These are phyloP conservation scores for Resseliella maxima DNA, from an alignment of 2,888 invertebrate species.

Conservation along the genomic window DNA sequence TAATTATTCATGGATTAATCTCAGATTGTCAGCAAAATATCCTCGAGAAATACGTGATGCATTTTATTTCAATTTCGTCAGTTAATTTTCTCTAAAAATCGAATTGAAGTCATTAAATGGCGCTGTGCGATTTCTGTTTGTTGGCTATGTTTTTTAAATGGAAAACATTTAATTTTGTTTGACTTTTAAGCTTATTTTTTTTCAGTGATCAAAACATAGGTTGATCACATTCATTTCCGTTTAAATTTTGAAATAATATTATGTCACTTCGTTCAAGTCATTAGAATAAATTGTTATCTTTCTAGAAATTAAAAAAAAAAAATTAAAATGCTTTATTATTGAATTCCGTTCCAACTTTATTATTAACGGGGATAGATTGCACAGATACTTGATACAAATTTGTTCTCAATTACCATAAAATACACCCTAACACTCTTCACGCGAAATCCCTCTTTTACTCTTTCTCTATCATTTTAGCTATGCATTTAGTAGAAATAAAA, in stretches of 20 bases:
- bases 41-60: too few species aligned
- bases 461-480: neutral
- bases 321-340: conserved; percentile 14
- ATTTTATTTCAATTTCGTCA: too few species aligned
- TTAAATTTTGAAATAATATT: neutral
- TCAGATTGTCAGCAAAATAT: too few species aligned
- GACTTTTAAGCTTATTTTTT: neutral
- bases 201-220: neutral
- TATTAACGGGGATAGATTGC: neutral
- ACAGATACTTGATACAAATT: neutral
- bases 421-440: neutral
- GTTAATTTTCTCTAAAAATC: too few species aligned
- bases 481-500: neutral
- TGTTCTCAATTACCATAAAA: neutral
- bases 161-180: neutral
- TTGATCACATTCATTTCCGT: neutral
- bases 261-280: neutral
- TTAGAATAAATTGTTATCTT: conserved; percentile 28
- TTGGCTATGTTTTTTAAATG: neutral
- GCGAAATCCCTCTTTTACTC: neutral
- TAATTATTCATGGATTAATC: too few species aligned
- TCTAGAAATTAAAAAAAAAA: neutral
- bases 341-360: neutral
- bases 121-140: conserved; percentile 31
- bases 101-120: neutral